Percentiles rank a stretch among this genome's conserved stretches.
phyloP scores from a whole-genome alignment of 2,888 invertebrate species.

The Marronus borbonicus region DNA sequence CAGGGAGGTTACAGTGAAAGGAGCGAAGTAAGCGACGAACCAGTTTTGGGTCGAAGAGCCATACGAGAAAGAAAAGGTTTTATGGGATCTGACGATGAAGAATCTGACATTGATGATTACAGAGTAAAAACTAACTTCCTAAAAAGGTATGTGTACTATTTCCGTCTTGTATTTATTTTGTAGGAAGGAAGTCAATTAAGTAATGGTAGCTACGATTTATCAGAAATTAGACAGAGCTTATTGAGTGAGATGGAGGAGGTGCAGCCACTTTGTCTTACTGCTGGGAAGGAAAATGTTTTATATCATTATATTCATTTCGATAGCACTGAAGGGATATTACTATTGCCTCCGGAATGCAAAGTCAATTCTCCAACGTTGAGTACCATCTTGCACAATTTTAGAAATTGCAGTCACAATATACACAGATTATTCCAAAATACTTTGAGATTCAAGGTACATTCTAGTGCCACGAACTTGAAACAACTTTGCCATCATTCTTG shows the following conservation, averaged over 20 bases:
- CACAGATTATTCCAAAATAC: slow-evolving; percentile 83
- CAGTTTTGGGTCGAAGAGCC: slow-evolving; percentile 78
- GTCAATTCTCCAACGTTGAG: slow-evolving; percentile 65
- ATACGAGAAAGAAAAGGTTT: slow-evolving; percentile 73
- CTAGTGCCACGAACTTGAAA: slow-evolving; percentile 16
- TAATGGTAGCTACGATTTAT: slow-evolving; percentile 77
- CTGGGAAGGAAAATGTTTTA: slow-evolving; percentile 81
- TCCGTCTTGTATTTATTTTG: slow-evolving; percentile 56
- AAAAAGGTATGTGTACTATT: neutral
- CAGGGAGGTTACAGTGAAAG: slow-evolving; percentile 77
- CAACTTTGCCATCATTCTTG: slow-evolving; percentile 34
- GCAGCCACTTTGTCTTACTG: slow-evolving; percentile 75
- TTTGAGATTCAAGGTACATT: slow-evolving; percentile 72
- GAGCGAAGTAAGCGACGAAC: slow-evolving; percentile 80
- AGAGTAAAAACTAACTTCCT: slow-evolving; percentile 66
- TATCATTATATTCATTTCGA: slow-evolving; percentile 86
- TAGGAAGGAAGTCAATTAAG: slow-evolving; percentile 79
- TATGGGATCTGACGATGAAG: slow-evolving; percentile 80
- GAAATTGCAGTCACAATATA: slow-evolving; percentile 80
- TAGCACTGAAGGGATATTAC: slow-evolving; percentile 79
- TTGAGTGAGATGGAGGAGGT: slow-evolving; percentile 80
- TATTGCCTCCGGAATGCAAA: slow-evolving; percentile 73
- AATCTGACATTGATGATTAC: slow-evolving; percentile 83
- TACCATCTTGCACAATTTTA: slow-evolving; percentile 79
- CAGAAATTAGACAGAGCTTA: slow-evolving; percentile 81